Percentiles rank a stretch among this genome's conserved stretches.
Evolutionary conservation across 2,113 vertebrate genomes (phyloP).

Genomic region (Pycnonotus jocosus): DNA sequence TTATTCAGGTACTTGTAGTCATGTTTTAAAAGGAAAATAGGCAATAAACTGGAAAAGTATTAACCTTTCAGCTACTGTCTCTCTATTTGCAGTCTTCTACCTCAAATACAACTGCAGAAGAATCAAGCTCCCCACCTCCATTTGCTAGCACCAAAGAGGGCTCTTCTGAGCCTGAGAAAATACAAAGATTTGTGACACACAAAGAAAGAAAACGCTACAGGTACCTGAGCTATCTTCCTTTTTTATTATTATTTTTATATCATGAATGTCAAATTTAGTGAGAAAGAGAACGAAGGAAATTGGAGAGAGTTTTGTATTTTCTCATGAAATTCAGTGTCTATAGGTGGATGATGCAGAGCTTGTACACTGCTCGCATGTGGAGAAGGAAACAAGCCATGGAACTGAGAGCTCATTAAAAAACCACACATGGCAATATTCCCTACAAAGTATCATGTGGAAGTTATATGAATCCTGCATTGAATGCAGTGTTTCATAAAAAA

Average conservation of each 20-base stretch:
- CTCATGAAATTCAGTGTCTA: background rate
- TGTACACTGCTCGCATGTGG: background rate
- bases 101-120: background rate
- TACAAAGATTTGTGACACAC: accelerated
- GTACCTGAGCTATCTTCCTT: background rate
- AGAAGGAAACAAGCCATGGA: background rate
- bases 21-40: background rate
- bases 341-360: background rate
- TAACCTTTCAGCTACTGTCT: background rate
- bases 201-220: background rate
- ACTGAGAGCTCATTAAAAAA: background rate
- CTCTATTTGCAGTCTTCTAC: background rate
- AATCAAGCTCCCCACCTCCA: background rate
- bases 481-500: background rate
- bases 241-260: background rate
- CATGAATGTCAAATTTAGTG: background rate
- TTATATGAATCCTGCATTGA: background rate
- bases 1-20: background rate
- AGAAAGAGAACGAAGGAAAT: background rate
- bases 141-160: background rate
- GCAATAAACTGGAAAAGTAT: background rate
- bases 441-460: background rate
- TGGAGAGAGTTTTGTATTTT: background rate
- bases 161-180: background rate
- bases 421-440: background rate